Evolutionary conservation across 2,888 invertebrate species (phyloP), one percentile per base, ranked within the genome.

Genomic region (Caenorhabditis sp.): DNA sequence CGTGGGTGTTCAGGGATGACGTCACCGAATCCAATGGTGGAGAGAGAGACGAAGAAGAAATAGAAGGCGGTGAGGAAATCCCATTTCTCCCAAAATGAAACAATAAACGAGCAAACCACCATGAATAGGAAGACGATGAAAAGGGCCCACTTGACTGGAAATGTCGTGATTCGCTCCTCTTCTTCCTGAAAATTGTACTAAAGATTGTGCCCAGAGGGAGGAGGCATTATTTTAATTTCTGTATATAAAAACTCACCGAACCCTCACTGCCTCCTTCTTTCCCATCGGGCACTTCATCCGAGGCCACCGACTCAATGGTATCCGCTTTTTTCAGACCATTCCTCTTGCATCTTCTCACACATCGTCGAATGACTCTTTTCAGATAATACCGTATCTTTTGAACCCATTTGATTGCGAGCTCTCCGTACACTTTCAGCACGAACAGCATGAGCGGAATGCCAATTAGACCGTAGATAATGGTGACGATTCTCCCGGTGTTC

Each of bases 381-480:
- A 81, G n/a, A n/a, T 20, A 22, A 24, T 71, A 71, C 63, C 85
- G 82, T 6, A 78, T 39, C 6, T 71, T 68, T 32, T 80, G 80
- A 1, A 80, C 78, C 9, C 66, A 61, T 15, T 70, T 39, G 62
- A 86, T 85, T 89, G 97, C 94, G 3, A 95, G 91, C 91, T 95
- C 95, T 82, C 97, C 97, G 89, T 96, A 94, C 91, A 96, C 95
- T 37, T 96, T 95, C 81, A 98, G 90, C 9, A 96, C 93, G 66
- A 97, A 94, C 83, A 97, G 92, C 90, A 97, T 95, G 86, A 98
- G 92, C 0, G 98, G 98, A 85, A 98, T 96, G 7, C 98, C 98
- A 80, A 98, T 93, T 62, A 95, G 92, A 17, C 96, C 95, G 89
- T 98, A 98, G 17, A 95, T 91, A 78, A 98, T 95, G 0, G 96